Conservation (phyloP, 2,113 vertebrate species). For the Elephas maximus region DNA sequence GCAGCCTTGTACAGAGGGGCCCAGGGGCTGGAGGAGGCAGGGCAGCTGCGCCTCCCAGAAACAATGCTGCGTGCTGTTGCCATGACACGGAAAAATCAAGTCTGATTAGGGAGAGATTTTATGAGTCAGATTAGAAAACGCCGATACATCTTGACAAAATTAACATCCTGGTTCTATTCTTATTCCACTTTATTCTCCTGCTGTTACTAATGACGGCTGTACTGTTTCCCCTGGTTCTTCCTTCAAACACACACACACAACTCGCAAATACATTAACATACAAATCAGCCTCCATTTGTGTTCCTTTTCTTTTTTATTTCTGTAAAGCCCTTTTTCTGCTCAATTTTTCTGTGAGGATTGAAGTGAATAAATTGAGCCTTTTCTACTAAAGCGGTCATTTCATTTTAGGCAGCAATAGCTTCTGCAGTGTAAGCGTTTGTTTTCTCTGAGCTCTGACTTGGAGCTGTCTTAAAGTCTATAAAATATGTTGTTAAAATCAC, state of each 20-base stretch:
- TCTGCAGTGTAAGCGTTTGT: neutral
- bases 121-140: conserved; percentile 30
- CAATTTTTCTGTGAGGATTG: neutral
- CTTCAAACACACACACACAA: conserved; percentile 5
- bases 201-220: neutral
- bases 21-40: neutral
- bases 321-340: neutral
- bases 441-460: conserved; percentile 42
- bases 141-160: conserved; percentile 20
- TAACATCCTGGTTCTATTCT: neutral
- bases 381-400: neutral
- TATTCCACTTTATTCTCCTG: neutral
- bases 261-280: neutral
- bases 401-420: conserved; percentile 13
- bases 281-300: neutral
- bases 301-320: conserved; percentile 44
- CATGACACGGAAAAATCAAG: neutral
- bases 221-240: conserved; percentile 39
- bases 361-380: neutral
- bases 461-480: conserved; percentile 18
- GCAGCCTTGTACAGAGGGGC: neutral
- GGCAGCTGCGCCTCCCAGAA: neutral
- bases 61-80: conserved; percentile 1
- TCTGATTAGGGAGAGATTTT: conserved; percentile 20
- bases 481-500: neutral